A percentile compares a stretch with the other conserved stretches of the same genome.
Conservation (phyloP, 2,113 vertebrate genomes). For the Ammodramus savannarum region DNA sequence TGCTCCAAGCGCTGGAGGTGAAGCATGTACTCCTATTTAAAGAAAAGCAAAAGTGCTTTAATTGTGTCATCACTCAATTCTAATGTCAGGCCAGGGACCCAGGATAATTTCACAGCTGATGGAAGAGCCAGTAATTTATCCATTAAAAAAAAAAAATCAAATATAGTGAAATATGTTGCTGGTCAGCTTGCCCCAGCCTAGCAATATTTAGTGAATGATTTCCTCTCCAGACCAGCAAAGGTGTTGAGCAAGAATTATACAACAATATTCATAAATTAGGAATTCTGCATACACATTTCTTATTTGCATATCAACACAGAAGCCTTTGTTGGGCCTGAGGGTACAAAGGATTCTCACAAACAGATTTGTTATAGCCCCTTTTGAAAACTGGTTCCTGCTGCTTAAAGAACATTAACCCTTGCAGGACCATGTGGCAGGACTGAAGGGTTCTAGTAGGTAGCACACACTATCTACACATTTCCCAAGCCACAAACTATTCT, state of each 20-base stretch:
- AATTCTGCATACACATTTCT: not conserved
- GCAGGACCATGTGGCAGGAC: not conserved
- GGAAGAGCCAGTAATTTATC: not conserved
- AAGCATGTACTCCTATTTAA: constrained; percentile 83
- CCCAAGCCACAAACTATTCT: not conserved
- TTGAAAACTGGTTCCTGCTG: not conserved
- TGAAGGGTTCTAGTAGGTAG: not conserved
- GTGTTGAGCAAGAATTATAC: not conserved
- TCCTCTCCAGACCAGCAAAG: not conserved
- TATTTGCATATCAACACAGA: not conserved
- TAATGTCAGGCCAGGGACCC: not conserved
- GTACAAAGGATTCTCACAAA: not conserved
- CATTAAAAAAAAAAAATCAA: not conserved
- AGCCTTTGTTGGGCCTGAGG: not conserved
- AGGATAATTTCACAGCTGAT: not conserved
- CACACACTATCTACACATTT: not conserved
- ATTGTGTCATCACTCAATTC: not conserved
- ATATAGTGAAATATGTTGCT: not conserved
- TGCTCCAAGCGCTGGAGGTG: constrained; percentile 86
- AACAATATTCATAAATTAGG: not conserved
- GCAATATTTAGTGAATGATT: not conserved
- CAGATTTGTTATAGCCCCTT: not conserved
- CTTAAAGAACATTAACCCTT: not conserved
- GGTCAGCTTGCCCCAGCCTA: not conserved
- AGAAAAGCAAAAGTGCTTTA: not conserved